Evolutionary conservation across 1,140 invertebrate species (phyloP).

Genomic region (Anastatus disparis): DNA sequence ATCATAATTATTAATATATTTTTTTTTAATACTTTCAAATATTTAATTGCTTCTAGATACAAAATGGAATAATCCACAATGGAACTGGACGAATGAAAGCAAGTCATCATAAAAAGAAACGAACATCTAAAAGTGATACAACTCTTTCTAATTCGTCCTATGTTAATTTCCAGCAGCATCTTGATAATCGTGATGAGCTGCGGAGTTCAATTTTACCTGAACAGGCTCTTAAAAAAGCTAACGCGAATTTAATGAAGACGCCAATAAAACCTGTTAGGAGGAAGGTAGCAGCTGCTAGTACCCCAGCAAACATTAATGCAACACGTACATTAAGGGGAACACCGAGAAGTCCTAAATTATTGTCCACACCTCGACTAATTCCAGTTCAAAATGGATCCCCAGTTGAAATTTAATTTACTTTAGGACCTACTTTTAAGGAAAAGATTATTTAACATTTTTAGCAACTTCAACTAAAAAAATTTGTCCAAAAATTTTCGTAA

Average conservation of each 20-base stretch:
- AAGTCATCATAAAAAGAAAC: slow-evolving; percentile 23
- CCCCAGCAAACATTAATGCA: slow-evolving; percentile 39
- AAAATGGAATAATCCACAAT: slow-evolving; percentile 36
- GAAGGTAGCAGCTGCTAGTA: slow-evolving; percentile 40
- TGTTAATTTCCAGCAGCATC: slow-evolving; percentile 60
- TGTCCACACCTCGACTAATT: slow-evolving; percentile 37
- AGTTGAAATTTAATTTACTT: slow-evolving; percentile 23
- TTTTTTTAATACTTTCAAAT: neutral
- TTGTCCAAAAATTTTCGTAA: neutral
- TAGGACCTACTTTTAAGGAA: neutral
- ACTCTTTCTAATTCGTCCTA: slow-evolving; percentile 47
- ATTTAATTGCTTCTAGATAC: slow-evolving; percentile 5
- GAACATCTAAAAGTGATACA: slow-evolving; percentile 35
- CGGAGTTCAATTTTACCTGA: slow-evolving; percentile 59
- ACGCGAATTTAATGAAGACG: slow-evolving; percentile 46
- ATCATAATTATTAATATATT: neutral
- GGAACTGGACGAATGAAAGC: slow-evolving; percentile 5
- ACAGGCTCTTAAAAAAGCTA: slow-evolving; percentile 42
- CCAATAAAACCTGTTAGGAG: slow-evolving; percentile 58
- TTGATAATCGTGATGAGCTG: slow-evolving; percentile 55
- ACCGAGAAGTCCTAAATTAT: slow-evolving; percentile 47
- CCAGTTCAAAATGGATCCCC: slow-evolving; percentile 16
- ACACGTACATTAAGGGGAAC: slow-evolving; percentile 34
- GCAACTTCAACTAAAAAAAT: neutral
- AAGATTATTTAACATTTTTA: slow-evolving; percentile 1